Base-by-base conservation (phyloP, 2,888 invertebrate genomes). In the Pseudococcus viburni region DNA sequence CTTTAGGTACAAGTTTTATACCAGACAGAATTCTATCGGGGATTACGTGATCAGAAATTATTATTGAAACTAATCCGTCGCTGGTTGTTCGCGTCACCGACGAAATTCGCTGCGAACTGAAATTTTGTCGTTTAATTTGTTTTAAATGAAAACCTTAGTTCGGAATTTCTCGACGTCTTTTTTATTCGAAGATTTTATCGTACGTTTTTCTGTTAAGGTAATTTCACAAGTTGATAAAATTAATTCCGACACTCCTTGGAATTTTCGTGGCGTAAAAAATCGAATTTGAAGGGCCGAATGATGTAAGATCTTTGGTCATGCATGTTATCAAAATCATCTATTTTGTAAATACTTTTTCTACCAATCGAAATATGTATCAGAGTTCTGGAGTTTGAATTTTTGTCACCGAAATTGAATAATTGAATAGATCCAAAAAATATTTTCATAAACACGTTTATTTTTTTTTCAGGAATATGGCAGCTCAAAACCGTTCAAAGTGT, bases 401-500 rank as follows among this genome's bases (percentile, higher is more conserved):
- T 42, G 1, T 42, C 5, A 42, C 42, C 42, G 1, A 0, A 9
- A 42, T 8, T 9, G 8, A 42, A 2, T 2, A 33, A 33, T 33
- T 33, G 8, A 7, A 42, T 42, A 7, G 42, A 42, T 9, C 5
- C 42, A 5, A 42, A 42, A 42, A n/a, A 59, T 59, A 59, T n/a
- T 17, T 59, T n/a, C 7, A 3, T 26, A 15, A 12, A 11, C 11
- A 68, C 17, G 46, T 8, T 89, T 90, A 89, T 64, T 91, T 90
- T 91, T n/a, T 91, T 94, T 93, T 89, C 94, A 97, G 96, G 96
- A 96, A 95, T 95, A 96, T 94, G 96, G 96, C 94, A 96, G 96
- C 94, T 96, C 97, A 95, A 96, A 96, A 94, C 97, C 97, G 94
- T 96, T 97, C 94, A 97, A 97, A 95, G 95, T 97, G 95, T 97